A percentile compares a stretch with the other conserved stretches of the same genome.
These are phyloP conservation scores for Heterohyrax brucei DNA, from an alignment of 2,797 vertebrate genomes.

Conservation along the genomic window DNA sequence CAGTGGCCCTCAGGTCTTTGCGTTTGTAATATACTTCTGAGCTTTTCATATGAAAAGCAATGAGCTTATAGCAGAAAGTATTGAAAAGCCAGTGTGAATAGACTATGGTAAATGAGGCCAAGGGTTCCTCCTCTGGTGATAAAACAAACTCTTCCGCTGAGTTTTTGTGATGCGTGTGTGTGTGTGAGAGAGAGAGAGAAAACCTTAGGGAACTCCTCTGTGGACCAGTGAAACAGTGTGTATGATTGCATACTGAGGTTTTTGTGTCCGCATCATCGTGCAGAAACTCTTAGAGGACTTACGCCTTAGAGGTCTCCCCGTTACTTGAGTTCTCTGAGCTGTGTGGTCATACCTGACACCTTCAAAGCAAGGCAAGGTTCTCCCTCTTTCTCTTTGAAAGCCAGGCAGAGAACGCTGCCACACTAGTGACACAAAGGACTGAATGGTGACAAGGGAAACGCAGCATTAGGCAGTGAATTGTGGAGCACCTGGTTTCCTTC, in stretches of 20 bases:
- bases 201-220: not conserved
- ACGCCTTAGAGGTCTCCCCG: not conserved
- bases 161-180: not conserved
- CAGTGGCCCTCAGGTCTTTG: not conserved
- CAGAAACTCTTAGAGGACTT: conserved; percentile 5
- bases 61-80: conserved; percentile 37
- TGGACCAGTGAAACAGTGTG: not conserved
- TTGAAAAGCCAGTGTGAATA: conserved; percentile 32
- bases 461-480: not conserved
- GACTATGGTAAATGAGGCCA: not conserved
- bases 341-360: not conserved
- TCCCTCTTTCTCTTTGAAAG: not conserved
- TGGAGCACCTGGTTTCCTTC: not conserved
- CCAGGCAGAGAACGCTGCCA: not conserved
- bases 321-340: not conserved
- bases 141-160: not conserved
- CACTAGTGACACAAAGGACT: not conserved
- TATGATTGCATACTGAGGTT: not conserved
- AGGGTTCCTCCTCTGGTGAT: not conserved
- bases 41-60: not conserved
- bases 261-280: not conserved
- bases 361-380: not conserved
- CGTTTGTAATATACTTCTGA: not conserved
- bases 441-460: not conserved
- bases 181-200: not conserved